These are phyloP conservation scores for Uropetala carovei DNA, from an alignment of 2,888 invertebrate species.

Conservation along the genomic window DNA sequence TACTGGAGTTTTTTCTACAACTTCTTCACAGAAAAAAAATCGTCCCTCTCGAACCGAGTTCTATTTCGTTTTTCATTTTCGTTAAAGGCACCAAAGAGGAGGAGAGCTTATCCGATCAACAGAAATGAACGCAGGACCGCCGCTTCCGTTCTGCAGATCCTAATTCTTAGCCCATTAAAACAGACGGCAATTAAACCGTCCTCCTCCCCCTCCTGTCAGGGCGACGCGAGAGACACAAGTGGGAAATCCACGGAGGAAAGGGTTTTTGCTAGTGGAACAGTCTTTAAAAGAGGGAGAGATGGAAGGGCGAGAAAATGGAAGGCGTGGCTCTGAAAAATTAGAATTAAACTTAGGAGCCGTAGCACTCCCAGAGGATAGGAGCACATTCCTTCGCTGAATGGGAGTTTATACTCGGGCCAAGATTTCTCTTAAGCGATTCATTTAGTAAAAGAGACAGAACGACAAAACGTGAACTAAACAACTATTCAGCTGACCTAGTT, in stretches of 20 bases:
- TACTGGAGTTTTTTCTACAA: too few relatives aligned
- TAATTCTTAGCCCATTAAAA: constrained; percentile 43
- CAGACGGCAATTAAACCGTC: constrained; percentile 23
- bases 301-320: background rate
- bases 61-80: background rate
- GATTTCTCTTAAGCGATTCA: too few relatives aligned
- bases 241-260: background rate
- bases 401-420: too few relatives aligned
- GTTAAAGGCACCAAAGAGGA: background rate
- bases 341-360: background rate
- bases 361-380: too few relatives aligned
- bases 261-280: background rate
- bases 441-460: too few relatives aligned
- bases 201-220: background rate
- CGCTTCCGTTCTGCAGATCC: constrained; percentile 12
- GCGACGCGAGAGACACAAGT: background rate
- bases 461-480: too few relatives aligned
- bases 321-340: background rate
- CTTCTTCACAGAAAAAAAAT: too few relatives aligned
- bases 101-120: background rate
- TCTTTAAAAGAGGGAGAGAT: background rate
- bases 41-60: background rate
- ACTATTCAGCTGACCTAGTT: too few relatives aligned
- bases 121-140: background rate
- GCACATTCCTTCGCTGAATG: too few relatives aligned